Conservation (phyloP, 1,140 invertebrate species). For the Achatina immaculata region DNA sequence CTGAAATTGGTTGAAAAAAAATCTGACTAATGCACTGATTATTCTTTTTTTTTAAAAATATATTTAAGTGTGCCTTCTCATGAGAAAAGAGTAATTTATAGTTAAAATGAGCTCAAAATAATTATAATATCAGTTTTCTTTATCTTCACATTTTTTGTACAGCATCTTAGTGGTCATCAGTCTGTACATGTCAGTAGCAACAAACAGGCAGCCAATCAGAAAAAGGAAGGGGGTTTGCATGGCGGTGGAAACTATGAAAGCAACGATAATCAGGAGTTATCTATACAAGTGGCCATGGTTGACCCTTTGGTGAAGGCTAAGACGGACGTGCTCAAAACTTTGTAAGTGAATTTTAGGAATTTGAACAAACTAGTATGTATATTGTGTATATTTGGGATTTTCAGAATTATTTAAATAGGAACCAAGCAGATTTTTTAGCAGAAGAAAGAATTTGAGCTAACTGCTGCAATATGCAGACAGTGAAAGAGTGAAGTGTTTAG, state of each 20-base stretch:
- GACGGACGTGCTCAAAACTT: slow-evolving; percentile 8
- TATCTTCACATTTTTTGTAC: background rate
- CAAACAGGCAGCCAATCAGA: slow-evolving; percentile 5
- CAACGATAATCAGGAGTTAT: slow-evolving; percentile 39
- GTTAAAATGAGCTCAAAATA: no score
- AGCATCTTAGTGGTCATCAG: background rate
- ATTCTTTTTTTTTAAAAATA: no score
- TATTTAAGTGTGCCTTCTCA: no score
- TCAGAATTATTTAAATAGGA: no score
- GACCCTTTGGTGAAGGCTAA: slow-evolving; percentile 1
- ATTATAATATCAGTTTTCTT: no score
- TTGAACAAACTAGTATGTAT: background rate
- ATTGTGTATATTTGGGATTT: background rate
- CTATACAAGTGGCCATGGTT: background rate
- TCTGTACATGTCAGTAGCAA: background rate
- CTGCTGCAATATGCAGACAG: no score
- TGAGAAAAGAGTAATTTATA: no score
- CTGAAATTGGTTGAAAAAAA: no score
- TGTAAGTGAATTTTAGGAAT: slow-evolving; percentile 21
- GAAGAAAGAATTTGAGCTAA: no score
- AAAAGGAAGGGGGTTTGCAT: slow-evolving; percentile 51
- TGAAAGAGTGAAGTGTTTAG: no score
- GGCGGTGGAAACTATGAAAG: slow-evolving; percentile 48
- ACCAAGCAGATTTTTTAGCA: no score
- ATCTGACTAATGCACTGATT: no score